Evolutionary conservation across 2,113 vertebrate species (phyloP).

Genomic region (Lophochroa leadbeateri): DNA sequence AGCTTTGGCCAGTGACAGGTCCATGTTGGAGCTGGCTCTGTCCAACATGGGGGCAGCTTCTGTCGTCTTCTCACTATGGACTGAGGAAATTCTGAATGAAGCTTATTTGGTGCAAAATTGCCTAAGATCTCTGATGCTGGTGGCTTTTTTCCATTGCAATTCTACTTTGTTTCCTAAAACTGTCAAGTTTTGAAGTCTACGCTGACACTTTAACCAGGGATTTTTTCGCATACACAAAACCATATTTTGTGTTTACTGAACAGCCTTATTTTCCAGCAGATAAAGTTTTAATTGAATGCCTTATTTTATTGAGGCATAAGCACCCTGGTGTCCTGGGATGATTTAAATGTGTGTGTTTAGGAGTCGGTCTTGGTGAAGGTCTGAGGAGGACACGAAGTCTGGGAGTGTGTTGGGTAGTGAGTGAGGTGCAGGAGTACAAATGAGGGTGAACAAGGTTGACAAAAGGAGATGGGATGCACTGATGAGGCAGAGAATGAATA

Average conservation of each 20-base stretch:
- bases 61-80: not conserved
- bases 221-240: not conserved
- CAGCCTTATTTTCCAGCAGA: not conserved
- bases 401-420: not conserved
- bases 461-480: not conserved
- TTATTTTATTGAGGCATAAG: not conserved
- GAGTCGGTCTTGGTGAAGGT: not conserved
- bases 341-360: not conserved
- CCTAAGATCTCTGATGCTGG: not conserved
- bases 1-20: not conserved
- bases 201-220: not conserved
- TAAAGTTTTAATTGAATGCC: not conserved
- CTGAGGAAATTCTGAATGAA: not conserved
- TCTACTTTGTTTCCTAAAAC: not conserved
- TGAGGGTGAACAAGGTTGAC: fast-evolving
- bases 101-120: not conserved
- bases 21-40: not conserved
- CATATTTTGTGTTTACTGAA: not conserved
- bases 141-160: not conserved
- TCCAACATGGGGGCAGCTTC: not conserved
- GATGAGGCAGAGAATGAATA: not conserved
- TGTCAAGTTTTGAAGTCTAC: not conserved
- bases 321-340: not conserved
- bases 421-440: not conserved
- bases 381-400: not conserved